Evolutionary conservation across 2,797 vertebrate species (phyloP), one percentile per base, ranked within the genome.

Genomic region (Chromis chromis): DNA sequence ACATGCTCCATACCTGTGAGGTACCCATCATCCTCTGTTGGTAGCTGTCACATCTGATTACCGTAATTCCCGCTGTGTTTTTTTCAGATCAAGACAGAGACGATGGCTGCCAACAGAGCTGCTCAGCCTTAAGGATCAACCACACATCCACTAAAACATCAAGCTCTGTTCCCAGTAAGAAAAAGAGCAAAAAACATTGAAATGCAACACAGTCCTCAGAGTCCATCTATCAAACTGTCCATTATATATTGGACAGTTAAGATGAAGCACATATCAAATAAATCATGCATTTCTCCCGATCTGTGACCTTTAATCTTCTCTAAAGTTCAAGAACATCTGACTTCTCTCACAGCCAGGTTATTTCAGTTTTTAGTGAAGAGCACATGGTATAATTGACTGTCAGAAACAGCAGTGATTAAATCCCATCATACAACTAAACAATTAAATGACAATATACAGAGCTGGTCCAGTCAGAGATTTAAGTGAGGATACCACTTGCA

Each of bases 81-180:
- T 69, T 86, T 89, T 82, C 79, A 92, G 88, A 79, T 87, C 36
- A 84, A 86, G 75, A 72, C 79, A 70, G 79, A 75, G 71, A 86
- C n/a, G 74, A 79, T 39, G 75, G 16, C 81, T 63, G 59, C 70
- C 68, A 79, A 73, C 67, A 80, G 70, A 79, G 63, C 59, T 0
- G 57, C 61, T 67, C 65, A n/a, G 73, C 63, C 28, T 55, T 46
- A 36, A 65, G 31, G 67, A 70, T 62, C 14, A 78, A 55, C 68
- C 49, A 22, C 48, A 46, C 17, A 0, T 65, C 80, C 21, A 2
- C 17, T n/a, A 54, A 72, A 68, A 22, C 62, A 53, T 74, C 70
- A 0, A 19, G 21, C 56, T 74, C 33, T 36, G n/a, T 13, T 49
- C 27, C 28, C 24, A 36, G 21, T 36, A 52, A 79, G 22, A 79